These are phyloP conservation scores for Orthosia incerta DNA, from an alignment of 2,888 invertebrate species.

Conservation along the genomic window DNA sequence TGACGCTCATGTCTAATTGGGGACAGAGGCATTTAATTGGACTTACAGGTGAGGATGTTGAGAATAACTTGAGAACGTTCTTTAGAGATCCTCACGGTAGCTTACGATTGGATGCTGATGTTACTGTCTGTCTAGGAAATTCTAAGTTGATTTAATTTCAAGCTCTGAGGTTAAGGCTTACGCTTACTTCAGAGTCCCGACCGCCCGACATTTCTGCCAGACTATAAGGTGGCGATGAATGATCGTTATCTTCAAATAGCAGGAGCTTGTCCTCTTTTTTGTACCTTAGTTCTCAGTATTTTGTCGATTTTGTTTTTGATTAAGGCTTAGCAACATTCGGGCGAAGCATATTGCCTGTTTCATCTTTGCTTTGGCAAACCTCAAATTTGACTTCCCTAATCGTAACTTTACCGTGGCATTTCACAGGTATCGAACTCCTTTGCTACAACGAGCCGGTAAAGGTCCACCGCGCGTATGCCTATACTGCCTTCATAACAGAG, in stretches of 20 bases:
- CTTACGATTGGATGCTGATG: background rate
- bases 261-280: too few species aligned
- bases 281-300: too few species aligned
- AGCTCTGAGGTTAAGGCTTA: too few species aligned
- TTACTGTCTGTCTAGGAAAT: background rate
- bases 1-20: conserved; percentile 92
- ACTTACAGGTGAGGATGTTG: conserved; percentile 85
- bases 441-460: conserved; percentile 77
- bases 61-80: background rate
- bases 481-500: conserved; percentile 76
- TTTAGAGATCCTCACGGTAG: background rate
- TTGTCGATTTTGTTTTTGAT: too few species aligned
- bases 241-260: too few species aligned
- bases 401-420: background rate
- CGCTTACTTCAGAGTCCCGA: too few species aligned
- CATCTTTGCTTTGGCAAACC: background rate
- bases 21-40: conserved; percentile 92
- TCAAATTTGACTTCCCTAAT: background rate
- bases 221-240: too few species aligned
- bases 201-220: too few species aligned
- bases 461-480: conserved; percentile 82
- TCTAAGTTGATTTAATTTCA: background rate
- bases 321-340: too few species aligned
- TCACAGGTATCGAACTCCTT: conserved; percentile 88
- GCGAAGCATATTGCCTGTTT: too few species aligned